These are phyloP conservation scores for Lepus americanus DNA, from an alignment of 2,113 vertebrate species.

Conservation along the genomic window DNA sequence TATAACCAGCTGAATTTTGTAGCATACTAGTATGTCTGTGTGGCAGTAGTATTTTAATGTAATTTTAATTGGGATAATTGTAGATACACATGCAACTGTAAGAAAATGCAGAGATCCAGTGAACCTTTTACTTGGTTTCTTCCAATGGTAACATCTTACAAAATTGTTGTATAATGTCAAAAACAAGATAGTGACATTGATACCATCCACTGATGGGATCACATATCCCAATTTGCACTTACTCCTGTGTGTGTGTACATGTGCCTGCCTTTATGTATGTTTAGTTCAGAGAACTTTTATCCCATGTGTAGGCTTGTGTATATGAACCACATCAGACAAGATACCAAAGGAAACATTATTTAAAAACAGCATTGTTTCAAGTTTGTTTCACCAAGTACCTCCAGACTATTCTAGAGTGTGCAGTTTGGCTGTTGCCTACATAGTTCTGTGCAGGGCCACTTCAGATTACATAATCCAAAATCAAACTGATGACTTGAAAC, in stretches of 20 bases:
- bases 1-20: slow-evolving; percentile 48
- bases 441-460: background rate
- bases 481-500: slow-evolving; percentile 25
- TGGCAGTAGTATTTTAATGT: slow-evolving; percentile 46
- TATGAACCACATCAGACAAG: background rate
- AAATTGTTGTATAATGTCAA: slow-evolving; percentile 49
- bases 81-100: background rate
- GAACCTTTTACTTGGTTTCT: slow-evolving; percentile 8
- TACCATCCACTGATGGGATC: background rate
- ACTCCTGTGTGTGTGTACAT: background rate
- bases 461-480: slow-evolving; percentile 29
- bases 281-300: slow-evolving; percentile 17
- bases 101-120: background rate
- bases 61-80: slow-evolving; percentile 21
- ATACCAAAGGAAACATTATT: slow-evolving; percentile 15
- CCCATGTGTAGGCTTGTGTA: background rate
- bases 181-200: slow-evolving; percentile 23
- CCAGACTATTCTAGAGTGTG: slow-evolving; percentile 19
- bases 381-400: background rate
- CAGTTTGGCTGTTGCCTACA: background rate
- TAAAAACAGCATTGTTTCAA: background rate
- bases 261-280: background rate
- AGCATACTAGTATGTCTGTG: slow-evolving; percentile 43
- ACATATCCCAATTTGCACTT: slow-evolving; percentile 23
- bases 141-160: slow-evolving; percentile 12